phyloP scores from a whole-genome alignment of 2,113 vertebrate genomes.

The Barbus barbus region DNA sequence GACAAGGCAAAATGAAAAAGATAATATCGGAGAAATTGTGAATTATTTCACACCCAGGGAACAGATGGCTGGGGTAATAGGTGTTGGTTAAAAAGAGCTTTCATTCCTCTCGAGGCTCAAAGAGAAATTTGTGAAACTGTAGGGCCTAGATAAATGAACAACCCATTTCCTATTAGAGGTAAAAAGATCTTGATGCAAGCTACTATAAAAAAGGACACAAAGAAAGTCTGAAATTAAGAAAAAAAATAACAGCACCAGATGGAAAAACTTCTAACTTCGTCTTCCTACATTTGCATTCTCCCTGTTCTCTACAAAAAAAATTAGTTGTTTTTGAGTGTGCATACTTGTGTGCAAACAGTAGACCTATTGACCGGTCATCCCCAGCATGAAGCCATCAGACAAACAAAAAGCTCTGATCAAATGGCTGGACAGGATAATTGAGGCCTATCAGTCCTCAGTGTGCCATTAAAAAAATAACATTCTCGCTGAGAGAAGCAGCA shows the following conservation, averaged over 20 bases:
- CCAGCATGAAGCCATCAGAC: background rate
- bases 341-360: background rate
- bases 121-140: slow-evolving; percentile 23
- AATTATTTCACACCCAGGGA: slow-evolving; percentile 14
- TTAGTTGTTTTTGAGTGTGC: background rate
- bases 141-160: background rate
- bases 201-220: background rate
- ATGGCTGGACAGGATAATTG: too few species aligned
- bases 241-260: background rate
- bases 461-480: slow-evolving; percentile 25
- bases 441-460: slow-evolving; percentile 3
- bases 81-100: slow-evolving; percentile 15
- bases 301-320: background rate
- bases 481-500: background rate
- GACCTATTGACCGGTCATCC: background rate
- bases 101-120: slow-evolving; percentile 13
- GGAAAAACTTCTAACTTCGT: background rate
- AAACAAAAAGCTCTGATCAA: background rate
- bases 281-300: background rate
- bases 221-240: background rate
- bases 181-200: background rate
- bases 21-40: slow-evolving; percentile 16
- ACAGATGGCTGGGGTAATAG: slow-evolving; percentile 27
- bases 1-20: slow-evolving; percentile 22
- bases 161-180: background rate